Evolutionary conservation across 92 coral and sea anemone genomes (phyloP), one percentile per base, ranked within the genome.

Genomic region (Porites rus): DNA sequence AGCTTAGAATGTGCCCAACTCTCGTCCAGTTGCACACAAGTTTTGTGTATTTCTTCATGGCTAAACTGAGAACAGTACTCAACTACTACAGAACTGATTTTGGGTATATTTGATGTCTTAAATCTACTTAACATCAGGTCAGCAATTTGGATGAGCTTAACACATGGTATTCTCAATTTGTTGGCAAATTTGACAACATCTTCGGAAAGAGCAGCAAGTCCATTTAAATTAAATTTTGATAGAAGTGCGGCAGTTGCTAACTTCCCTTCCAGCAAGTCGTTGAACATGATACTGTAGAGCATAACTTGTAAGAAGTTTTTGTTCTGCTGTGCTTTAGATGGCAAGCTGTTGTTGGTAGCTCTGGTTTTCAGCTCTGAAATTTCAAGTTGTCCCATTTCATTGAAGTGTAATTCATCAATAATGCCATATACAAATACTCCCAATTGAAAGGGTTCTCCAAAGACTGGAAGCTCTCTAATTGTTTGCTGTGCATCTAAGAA

Each of bases 281-380:
- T 92, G 28, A 92, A 92, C 74, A 92, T 84, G 20, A 69, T 80
- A 31, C 81, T 74, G 75, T 92, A 92, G 64, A 89, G 54, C 90
- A 92, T 84, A 22, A 75, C 90, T 81, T 92, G 94, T 10, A 92
- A 84, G 51, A 50, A 69, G 14, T 71, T 81, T 64, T 67, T 89
- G 21, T 22, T 85, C 65, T 92, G 94, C 59, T 92, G 94, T 21
- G 88, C 80, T 58, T 65, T 80, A 1, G 93, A 76, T 18, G 94
- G 94, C 1, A 85, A 72, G 8, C 75, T 53, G 21, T 20, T 31
- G 52, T 83, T 66, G 19, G 76, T 70, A 80, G 90, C 72, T 31
- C 94, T 80, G 14, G 94, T 92, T 63, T 92, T 92, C 28, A 92
- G 76, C 65, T 92, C 94, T 78, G 89, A 69, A 51, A 92, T 74